Base-by-base conservation (phyloP, 2,888 invertebrate species). In the Eristalis intricaria region DNA sequence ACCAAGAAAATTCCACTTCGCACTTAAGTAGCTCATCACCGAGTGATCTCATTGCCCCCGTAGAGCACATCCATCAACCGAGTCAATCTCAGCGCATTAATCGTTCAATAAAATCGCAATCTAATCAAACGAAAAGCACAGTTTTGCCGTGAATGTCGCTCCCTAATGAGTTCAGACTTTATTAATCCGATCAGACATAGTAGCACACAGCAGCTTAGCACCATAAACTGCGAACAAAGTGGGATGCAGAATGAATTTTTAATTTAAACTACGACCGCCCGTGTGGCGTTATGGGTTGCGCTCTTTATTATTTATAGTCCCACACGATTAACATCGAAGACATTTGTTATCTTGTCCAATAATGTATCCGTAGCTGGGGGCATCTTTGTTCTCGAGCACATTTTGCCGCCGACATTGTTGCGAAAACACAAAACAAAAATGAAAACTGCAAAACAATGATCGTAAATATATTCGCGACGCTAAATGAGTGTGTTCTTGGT, bases 281-380 rank as follows among this genome's bases (percentile, higher is more conserved):
- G 50, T 50, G 50, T 50, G 50, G 50, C 50, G 38, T 22, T 63
- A 38, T 56, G 70, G n/a, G 69, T 19, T 35, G 32, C 35, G 43
- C 19, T 56, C 73, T 56, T 68, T 74, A 80, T 80, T 80, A 80
- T 74, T 80, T 80, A 73, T 80, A 68, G 68, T 68, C 68, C 35
- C 50, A 19, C 26, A 23, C 73, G 80, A 80, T 80, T 74, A 68
- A 19, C 74, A 80, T 68, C 80, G 56, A 23, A 63, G 61, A 80
- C 73, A 73, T 80, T 80, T 56, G 80, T 66, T 80, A 80, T 80
- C 68, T 68, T 74, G 80, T 80, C 66, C 63, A 61, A 80, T 74
- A 40, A 40, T 75, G 69, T 64, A 32, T 32, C 69, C 76, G 81
- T 35, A 76, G 69, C 76, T 75, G 63, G 65, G 61, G 22, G 29